phyloP scores from a whole-genome alignment of 2,113 vertebrate genomes.

The Dolichallabes microphthalmus region DNA sequence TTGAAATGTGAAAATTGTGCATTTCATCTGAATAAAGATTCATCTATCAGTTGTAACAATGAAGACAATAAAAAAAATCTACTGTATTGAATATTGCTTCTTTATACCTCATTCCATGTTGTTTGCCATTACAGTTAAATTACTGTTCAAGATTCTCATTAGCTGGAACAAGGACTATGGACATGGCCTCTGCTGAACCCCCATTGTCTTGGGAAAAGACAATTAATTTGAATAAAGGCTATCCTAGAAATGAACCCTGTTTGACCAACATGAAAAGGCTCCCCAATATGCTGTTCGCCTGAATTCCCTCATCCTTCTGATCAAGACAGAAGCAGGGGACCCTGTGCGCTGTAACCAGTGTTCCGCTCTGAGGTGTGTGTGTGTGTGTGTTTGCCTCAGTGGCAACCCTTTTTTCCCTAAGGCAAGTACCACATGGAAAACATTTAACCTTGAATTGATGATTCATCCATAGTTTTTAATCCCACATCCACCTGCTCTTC shows the following conservation, averaged over 20 bases:
- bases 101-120: conserved; percentile 9
- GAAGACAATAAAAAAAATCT: neutral
- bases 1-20: neutral
- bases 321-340: conserved; percentile 39
- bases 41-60: neutral
- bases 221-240: conserved; percentile 50
- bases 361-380: conserved; percentile 23
- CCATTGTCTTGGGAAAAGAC: conserved; percentile 48
- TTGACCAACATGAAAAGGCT: conserved; percentile 28
- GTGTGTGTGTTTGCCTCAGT: conserved; percentile 37
- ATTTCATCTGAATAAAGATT: neutral
- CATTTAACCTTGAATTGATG: conserved; percentile 39
- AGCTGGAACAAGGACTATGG: neutral
- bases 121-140: conserved; percentile 24
- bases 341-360: conserved; percentile 30
- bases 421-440: conserved; percentile 26
- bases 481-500: conserved; percentile 22
- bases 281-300: conserved; percentile 42
- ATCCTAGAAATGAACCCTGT: conserved; percentile 53
- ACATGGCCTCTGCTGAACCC: conserved; percentile 17
- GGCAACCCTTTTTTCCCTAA: conserved; percentile 36
- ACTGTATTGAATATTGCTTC: neutral
- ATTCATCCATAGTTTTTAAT: conserved; percentile 48
- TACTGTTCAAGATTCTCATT: conserved; percentile 29
- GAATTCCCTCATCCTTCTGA: conserved; percentile 50